These are phyloP conservation scores for Fukomys damarensis DNA, from an alignment of 2,113 vertebrate genomes.

Conservation along the genomic window DNA sequence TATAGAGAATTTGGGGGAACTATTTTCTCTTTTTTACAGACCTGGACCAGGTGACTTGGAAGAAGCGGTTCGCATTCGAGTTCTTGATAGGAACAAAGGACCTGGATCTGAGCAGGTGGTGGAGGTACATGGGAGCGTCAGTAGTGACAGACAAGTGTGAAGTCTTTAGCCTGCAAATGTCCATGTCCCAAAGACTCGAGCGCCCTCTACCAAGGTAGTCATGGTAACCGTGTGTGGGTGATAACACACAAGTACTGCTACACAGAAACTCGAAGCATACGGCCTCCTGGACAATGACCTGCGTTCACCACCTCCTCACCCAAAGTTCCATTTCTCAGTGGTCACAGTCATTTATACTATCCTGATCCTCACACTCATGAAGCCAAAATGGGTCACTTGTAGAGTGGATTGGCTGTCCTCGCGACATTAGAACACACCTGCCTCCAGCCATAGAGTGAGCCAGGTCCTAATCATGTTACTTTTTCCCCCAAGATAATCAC, in stretches of 20 bases:
- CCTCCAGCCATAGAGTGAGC: neutral
- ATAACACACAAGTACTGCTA: neutral
- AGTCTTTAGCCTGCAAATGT: neutral
- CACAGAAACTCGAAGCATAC: neutral
- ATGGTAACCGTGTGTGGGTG: too few relatives aligned
- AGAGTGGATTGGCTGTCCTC: neutral
- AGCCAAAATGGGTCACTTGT: neutral
- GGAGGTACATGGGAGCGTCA: neutral
- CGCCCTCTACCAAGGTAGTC: neutral
- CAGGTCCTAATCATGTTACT: neutral
- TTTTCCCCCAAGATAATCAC: slow-evolving; percentile 32
- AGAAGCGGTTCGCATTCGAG: neutral
- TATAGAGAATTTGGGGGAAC: neutral
- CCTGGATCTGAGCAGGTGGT: neutral
- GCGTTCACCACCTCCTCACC: neutral
- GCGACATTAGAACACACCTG: neutral
- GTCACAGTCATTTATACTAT: neutral
- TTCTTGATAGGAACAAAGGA: neutral
- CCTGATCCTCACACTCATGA: neutral
- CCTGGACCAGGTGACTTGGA: neutral
- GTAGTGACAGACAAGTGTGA: neutral
- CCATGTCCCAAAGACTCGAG: neutral
- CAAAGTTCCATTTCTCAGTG: neutral
- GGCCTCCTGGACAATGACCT: neutral
- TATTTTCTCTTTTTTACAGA: neutral